Percentiles rank a stretch among this genome's conserved stretches.
Evolutionary conservation across 2,113 vertebrate species (phyloP).

Genomic region (Mirza zaza): DNA sequence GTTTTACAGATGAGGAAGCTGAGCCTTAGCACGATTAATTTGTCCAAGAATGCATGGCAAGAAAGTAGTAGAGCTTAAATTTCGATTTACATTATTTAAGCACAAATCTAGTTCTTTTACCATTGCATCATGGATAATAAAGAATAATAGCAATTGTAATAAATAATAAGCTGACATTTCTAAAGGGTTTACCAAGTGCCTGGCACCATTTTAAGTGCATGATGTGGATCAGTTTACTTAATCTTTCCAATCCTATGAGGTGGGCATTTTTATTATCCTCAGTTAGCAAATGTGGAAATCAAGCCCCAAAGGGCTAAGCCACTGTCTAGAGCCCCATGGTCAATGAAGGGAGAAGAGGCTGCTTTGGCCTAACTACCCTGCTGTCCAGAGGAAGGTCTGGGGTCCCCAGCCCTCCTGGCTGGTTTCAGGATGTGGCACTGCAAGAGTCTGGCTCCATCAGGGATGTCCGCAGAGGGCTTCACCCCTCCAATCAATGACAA

Average conservation of each 20-base stretch:
- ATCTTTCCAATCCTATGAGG: neutral
- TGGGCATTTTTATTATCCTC: neutral
- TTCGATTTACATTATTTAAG: neutral
- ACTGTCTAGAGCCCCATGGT: neutral
- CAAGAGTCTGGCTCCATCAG: rapidly evolving
- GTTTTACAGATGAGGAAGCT: neutral
- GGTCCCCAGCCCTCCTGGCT: rapidly evolving
- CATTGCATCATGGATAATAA: neutral
- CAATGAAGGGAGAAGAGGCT: neutral
- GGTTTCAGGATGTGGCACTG: rapidly evolving
- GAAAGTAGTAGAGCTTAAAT: neutral
- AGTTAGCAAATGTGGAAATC: neutral
- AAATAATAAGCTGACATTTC: neutral
- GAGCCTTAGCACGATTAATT: neutral
- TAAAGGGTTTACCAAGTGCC: neutral
- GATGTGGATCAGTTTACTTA: neutral
- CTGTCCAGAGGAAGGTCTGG: neutral
- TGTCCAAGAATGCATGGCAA: neutral
- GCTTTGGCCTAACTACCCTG: neutral
- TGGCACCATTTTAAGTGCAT: neutral
- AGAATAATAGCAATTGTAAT: neutral
- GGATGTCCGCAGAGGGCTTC: neutral
- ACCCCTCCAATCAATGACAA: neutral
- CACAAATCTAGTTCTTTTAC: neutral
- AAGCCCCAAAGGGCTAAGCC: neutral